Conservation (phyloP, 2,113 vertebrate genomes). For the Sinocyclocheilus rhinocerous region DNA sequence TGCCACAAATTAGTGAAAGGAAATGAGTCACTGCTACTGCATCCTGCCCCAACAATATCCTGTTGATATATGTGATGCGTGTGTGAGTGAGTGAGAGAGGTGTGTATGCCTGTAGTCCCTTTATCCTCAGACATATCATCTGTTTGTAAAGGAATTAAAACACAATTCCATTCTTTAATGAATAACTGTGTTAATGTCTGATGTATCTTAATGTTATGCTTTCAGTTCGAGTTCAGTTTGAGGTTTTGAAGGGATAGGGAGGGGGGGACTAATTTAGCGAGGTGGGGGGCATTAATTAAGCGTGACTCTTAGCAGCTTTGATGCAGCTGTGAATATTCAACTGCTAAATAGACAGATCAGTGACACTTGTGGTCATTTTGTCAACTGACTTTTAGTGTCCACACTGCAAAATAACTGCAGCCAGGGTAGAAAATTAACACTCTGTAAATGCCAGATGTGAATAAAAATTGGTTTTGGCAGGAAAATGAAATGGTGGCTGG, state of each 20-base stretch:
- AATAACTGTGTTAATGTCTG: background rate
- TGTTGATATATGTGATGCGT: conserved; percentile 42
- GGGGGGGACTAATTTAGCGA: too few relatives aligned
- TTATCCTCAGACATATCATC: background rate
- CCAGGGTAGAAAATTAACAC: background rate
- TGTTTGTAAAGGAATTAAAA: conserved; percentile 7
- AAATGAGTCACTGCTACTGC: conserved; percentile 58
- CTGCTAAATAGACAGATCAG: background rate
- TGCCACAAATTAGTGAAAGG: conserved; percentile 51
- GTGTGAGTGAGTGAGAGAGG: background rate
- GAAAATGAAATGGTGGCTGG: background rate
- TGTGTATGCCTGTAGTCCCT: background rate
- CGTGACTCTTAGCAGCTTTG: conserved; percentile 21
- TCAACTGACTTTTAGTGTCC: background rate
- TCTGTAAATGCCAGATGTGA: background rate
- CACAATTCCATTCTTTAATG: background rate
- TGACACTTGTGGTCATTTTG: conserved; percentile 1
- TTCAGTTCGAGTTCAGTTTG: background rate
- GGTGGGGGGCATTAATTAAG: background rate
- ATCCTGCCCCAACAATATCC: conserved; percentile 56
- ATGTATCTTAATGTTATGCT: background rate
- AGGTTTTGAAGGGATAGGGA: background rate
- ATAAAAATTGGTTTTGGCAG: background rate
- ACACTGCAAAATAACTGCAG: background rate
- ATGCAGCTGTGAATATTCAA: conserved; percentile 1